Conservation (phyloP, 2,888 invertebrate species). For the Eumerus sabulonum region DNA sequence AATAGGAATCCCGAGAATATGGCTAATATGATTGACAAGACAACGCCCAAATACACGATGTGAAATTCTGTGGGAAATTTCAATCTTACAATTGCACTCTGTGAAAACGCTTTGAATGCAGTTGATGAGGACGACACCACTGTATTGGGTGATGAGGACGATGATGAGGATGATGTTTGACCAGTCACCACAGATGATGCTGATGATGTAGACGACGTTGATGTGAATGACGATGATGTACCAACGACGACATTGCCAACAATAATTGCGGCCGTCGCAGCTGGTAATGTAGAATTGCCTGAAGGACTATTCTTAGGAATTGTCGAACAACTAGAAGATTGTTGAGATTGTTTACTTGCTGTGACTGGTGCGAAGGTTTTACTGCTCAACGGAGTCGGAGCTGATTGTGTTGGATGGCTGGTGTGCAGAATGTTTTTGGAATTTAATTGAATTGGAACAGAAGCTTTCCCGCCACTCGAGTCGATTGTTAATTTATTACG, state of each 20-base stretch:
- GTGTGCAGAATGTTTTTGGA: constrained; percentile 68
- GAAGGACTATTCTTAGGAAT: constrained; percentile 56
- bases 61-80: constrained; percentile 76
- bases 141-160: constrained; percentile 69
- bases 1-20: constrained; percentile 77
- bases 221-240: constrained; percentile 70
- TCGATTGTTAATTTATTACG: constrained; percentile 62
- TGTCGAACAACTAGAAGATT: constrained; percentile 27
- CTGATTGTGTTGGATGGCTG: constrained; percentile 70
- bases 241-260: constrained; percentile 70
- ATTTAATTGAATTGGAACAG: no score
- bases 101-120: constrained; percentile 70
- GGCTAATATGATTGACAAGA: constrained; percentile 76
- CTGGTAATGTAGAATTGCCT: constrained; percentile 52
- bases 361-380: constrained; percentile 43
- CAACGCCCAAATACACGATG: constrained; percentile 76
- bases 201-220: constrained; percentile 69
- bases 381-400: constrained; percentile 55
- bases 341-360: constrained; percentile 53
- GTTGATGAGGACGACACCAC: constrained; percentile 70
- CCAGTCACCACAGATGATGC: constrained; percentile 69
- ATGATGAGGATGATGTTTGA: constrained; percentile 58
- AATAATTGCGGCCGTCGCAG: constrained; percentile 69
- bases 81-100: constrained; percentile 70
- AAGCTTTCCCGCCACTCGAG: constrained; percentile 26